Conservation (phyloP, 1,140 invertebrate genomes). For the Drosophila baimaii region DNA sequence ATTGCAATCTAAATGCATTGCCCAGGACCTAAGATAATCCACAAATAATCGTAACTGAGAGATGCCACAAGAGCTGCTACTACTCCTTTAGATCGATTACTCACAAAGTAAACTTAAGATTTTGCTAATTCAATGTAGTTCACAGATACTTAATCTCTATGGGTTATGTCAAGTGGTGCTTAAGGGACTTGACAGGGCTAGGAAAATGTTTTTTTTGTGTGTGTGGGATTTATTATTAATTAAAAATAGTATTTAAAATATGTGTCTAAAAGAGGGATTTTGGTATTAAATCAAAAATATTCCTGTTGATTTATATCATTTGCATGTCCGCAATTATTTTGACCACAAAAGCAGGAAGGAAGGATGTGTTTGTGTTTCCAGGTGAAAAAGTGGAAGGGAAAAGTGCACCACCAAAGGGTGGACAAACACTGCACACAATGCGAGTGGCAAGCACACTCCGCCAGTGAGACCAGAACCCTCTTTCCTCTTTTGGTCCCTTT, state of each 20-base stretch:
- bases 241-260: constrained; percentile 8
- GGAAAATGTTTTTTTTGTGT: too few relatives aligned
- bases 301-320: constrained; percentile 37
- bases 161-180: constrained; percentile 5
- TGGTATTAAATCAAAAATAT: background rate
- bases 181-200: background rate
- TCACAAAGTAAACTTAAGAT: constrained; percentile 18
- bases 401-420: constrained; percentile 4
- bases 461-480: constrained; percentile 3
- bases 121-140: constrained; percentile 14
- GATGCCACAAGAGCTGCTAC: constrained; percentile 1
- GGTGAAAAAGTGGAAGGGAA: background rate
- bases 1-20: constrained; percentile 37
- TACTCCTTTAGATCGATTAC: background rate
- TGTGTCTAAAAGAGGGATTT: background rate
- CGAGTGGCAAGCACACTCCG: constrained; percentile 39
- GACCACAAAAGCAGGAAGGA: constrained; percentile 29
- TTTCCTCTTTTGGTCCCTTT: constrained; percentile 22
- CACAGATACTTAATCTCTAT: constrained; percentile 21
- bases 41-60: constrained; percentile 29
- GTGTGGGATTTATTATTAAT: background rate
- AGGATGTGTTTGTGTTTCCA: constrained; percentile 17
- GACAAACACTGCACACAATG: constrained; percentile 49
- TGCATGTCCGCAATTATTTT: constrained; percentile 51
- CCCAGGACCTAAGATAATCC: constrained; percentile 17